phyloP scores from a whole-genome alignment of 2,113 vertebrate genomes.

The Daubentonia madagascariensis region DNA sequence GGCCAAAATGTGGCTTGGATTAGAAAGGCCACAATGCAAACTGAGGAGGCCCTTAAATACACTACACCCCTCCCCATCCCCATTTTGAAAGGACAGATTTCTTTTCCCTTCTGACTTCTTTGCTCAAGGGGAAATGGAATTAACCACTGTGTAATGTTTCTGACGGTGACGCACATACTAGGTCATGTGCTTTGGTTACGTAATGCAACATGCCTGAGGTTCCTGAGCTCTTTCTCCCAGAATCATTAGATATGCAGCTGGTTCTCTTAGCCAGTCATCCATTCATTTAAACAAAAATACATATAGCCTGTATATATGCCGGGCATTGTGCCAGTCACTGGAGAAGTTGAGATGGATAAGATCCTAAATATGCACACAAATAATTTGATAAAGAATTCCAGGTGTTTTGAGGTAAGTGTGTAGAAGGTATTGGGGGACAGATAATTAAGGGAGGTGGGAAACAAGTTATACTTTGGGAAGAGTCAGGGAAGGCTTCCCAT shows the following conservation, averaged over 20 bases:
- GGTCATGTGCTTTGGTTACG: constrained; percentile 67
- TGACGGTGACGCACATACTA: constrained; percentile 54
- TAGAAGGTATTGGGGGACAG: not conserved
- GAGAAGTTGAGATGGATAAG: not conserved
- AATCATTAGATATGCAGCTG: constrained; percentile 14
- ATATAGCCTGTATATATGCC: not conserved
- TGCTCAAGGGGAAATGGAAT: constrained; percentile 66
- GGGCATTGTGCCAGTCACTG: not conserved
- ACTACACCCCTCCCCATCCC: not conserved
- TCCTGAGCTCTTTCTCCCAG: constrained; percentile 22
- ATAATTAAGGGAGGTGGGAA: not conserved
- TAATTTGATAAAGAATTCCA: not conserved
- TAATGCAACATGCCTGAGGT: constrained; percentile 58
- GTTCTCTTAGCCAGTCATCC: not conserved
- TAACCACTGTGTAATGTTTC: constrained; percentile 73
- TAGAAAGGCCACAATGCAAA: constrained; percentile 14
- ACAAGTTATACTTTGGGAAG: not conserved
- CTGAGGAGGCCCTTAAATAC: constrained; percentile 22
- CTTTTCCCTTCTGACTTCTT: constrained; percentile 55
- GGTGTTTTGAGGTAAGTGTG: not conserved
- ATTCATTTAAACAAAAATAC: not conserved
- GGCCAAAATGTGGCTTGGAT: constrained; percentile 58
- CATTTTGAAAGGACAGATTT: constrained; percentile 62
- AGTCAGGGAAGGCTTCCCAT: not conserved
- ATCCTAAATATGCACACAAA: not conserved